Evolutionary conservation across 2,113 vertebrate species (phyloP).

Genomic region (Pseudorectes ferrugineus): DNA sequence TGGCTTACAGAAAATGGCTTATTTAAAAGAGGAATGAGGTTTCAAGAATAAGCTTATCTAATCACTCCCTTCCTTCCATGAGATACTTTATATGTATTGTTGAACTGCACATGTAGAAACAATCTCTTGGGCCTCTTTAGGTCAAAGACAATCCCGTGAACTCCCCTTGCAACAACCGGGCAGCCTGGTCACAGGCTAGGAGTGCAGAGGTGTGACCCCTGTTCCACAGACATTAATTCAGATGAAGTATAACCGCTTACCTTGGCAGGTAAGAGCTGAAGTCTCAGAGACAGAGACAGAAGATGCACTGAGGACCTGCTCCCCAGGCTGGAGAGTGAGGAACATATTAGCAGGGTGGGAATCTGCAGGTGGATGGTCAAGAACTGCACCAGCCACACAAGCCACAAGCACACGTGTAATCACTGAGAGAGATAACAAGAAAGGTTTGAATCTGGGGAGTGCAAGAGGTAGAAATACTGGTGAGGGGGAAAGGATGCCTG

Average conservation of each 20-base stretch:
- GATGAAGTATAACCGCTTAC: background rate
- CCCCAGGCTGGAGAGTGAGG: background rate
- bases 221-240: background rate
- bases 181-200: background rate
- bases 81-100: background rate
- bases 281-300: background rate
- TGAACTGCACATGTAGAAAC: background rate
- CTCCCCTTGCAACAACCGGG: background rate
- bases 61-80: background rate
- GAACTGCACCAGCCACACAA: background rate
- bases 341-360: background rate
- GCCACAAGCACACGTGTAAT: fast-evolving
- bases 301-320: background rate
- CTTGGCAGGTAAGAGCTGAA: background rate
- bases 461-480: background rate
- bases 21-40: background rate
- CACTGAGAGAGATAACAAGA: background rate
- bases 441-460: background rate
- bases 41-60: background rate
- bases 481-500: background rate
- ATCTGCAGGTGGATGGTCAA: background rate
- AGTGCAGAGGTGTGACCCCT: background rate
- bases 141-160: background rate
- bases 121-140: background rate
- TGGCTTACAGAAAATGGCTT: background rate